Percentiles rank a stretch among this genome's conserved stretches.
These are phyloP conservation scores for Mayetiola destructor DNA, from an alignment of 2,888 invertebrate genomes.

Conservation along the genomic window DNA sequence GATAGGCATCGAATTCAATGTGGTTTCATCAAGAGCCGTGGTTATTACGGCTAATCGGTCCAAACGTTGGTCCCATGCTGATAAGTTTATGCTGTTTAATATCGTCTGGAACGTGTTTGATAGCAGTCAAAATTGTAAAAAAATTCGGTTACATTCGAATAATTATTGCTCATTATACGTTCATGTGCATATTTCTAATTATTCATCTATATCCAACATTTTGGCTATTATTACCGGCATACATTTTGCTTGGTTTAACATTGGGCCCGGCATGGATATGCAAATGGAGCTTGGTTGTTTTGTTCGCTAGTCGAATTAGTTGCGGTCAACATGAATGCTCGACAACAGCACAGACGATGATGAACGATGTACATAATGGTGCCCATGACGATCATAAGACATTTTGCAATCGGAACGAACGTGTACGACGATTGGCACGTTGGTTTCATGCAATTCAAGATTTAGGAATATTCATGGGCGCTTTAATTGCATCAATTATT, in stretches of 20 bases:
- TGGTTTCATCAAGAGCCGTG: slow-evolving; percentile 34
- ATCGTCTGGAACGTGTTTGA: slow-evolving; percentile 42
- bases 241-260: slow-evolving; percentile 42
- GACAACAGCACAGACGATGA: slow-evolving; percentile 18
- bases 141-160: slow-evolving; percentile 39
- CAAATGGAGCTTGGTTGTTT: slow-evolving; percentile 30
- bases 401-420: slow-evolving; percentile 33
- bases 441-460: slow-evolving; percentile 43
- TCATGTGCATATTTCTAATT: slow-evolving; percentile 44
- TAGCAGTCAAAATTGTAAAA: slow-evolving; percentile 39
- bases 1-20: slow-evolving; percentile 32
- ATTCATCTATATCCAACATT: slow-evolving; percentile 44
- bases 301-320: slow-evolving; percentile 31
- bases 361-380: slow-evolving; percentile 20
- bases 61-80: slow-evolving; percentile 44
- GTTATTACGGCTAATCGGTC: slow-evolving; percentile 28
- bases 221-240: slow-evolving; percentile 40
- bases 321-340: slow-evolving; percentile 31
- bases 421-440: slow-evolving; percentile 39
- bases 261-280: slow-evolving; percentile 36
- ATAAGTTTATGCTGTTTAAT: slow-evolving; percentile 45
- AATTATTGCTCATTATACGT: slow-evolving; percentile 37
- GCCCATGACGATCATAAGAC: slow-evolving; percentile 32
- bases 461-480: slow-evolving; percentile 42
- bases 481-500: slow-evolving; percentile 37